A percentile compares a stretch with the other conserved stretches of the same genome.
These are phyloP conservation scores for Prionailurus bengalensis DNA, from an alignment of 2,113 vertebrate species.

Conservation along the genomic window DNA sequence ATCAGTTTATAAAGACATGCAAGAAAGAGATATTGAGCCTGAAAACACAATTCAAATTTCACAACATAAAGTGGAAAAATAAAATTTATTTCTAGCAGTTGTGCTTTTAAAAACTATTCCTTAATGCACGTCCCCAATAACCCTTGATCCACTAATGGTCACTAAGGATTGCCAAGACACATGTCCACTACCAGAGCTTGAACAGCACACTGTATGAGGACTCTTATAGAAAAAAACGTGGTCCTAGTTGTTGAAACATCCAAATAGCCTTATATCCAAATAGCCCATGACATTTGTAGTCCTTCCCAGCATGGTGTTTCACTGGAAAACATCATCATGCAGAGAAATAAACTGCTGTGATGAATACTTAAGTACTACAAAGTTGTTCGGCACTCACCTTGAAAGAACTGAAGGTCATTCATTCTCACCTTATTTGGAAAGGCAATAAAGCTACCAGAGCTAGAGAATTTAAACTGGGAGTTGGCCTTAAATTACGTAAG, in stretches of 20 bases:
- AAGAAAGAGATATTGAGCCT: background rate
- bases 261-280: slow-evolving; percentile 34
- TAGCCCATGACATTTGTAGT: background rate
- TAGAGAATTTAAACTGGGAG: background rate
- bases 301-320: background rate
- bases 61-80: slow-evolving; percentile 15
- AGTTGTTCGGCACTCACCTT: background rate
- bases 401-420: background rate
- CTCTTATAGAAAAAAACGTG: background rate
- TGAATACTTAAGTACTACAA: background rate
- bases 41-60: slow-evolving; percentile 52
- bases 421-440: slow-evolving; percentile 25
- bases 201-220: background rate
- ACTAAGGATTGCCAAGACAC: background rate
- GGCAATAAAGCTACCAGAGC: background rate
- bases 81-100: slow-evolving; percentile 36
- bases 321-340: background rate
- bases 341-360: background rate
- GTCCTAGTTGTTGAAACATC: background rate
- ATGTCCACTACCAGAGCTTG: background rate
- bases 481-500: background rate
- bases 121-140: background rate
- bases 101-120: background rate
- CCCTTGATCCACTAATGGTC: background rate
- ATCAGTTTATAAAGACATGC: background rate